Evolutionary conservation across 2,797 vertebrate species (phyloP), one percentile per base, ranked within the genome.

Genomic region (Lophius americanus): DNA sequence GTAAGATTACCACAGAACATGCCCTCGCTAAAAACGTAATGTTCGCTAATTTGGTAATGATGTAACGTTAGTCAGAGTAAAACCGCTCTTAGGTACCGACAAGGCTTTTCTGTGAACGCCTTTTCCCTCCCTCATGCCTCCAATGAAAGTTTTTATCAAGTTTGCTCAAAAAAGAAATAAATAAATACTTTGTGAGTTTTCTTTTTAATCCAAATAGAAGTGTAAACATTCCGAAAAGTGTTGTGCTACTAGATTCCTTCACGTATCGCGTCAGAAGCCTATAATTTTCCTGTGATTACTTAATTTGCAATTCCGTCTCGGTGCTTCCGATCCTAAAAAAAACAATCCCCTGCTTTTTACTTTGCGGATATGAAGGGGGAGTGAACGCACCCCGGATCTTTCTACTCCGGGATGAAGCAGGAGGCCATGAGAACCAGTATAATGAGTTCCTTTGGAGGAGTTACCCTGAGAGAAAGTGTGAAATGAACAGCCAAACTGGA

Each of bases 371-470:
- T 80, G 63, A 60, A 14, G 35, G 35, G 14, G 65, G 54, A 57
- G 61, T 83, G 79, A 82, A 83, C 69, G 53, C 70, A 62, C 38
- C 66, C 68, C 52, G 70, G 68, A 77, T 83, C 60, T 81, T 80
- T 86, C 72, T 78, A 76, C 68, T 62, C 54, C 1, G 23, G 51
- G 55, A 65, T 71, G 79, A 76, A 68, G 23, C 23, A 23, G 51
- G 51, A 83, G 67, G 75, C 68, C 71, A 85, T 70, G 79, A 76
- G 64, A 78, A 60, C 55, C 53, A 13, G 63, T 58, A 83, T 79
- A 88, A 89, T 92, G 79, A 88, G 66, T 82, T 90, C 81, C 79
- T 67, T 89, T 87, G 68, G 71, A 84, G 68, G 64, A 74, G 71
- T 79, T 70, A 51, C 73, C 75, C 53, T 69, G 68, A 85, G 82